These are phyloP conservation scores for Gymnoscopelus braueri DNA, from an alignment of 2,797 vertebrate genomes.

Conservation along the genomic window DNA sequence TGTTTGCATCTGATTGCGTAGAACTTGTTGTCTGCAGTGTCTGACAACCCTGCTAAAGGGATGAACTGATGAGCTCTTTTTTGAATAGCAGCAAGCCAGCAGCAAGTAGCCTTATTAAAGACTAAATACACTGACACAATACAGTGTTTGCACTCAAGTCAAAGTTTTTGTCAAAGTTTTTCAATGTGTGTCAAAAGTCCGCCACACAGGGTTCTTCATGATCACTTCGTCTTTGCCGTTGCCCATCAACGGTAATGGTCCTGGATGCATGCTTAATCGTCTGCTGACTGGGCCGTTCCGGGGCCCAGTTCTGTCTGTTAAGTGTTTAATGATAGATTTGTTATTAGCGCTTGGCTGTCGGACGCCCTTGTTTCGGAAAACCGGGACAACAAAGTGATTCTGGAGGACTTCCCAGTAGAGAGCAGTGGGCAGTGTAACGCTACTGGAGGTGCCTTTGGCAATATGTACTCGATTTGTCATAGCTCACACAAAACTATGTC, in stretches of 20 bases:
- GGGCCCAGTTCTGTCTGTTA: constrained; percentile 65
- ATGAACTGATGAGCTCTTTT: background rate
- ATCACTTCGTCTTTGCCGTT: too few relatives aligned
- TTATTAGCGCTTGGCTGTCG: constrained; percentile 58
- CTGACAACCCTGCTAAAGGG: background rate
- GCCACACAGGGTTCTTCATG: background rate
- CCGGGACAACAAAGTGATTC: constrained; percentile 50
- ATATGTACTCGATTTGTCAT: constrained; percentile 41
- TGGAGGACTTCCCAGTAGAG: constrained; percentile 62
- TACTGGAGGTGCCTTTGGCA: constrained; percentile 13
- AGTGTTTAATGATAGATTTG: constrained; percentile 66
- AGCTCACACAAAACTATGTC: constrained; percentile 39
- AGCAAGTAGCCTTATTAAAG: background rate
- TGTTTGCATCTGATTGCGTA: background rate
- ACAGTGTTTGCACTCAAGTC: background rate
- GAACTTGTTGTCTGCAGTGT: background rate
- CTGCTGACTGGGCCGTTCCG: constrained; percentile 26
- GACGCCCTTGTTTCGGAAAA: constrained; percentile 48
- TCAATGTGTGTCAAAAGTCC: background rate
- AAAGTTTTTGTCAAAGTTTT: background rate
- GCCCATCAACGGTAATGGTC: background rate
- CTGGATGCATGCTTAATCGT: constrained; percentile 17
- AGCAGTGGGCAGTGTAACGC: constrained; percentile 45
- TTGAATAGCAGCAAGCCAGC: background rate
- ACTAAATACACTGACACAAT: background rate